These are phyloP conservation scores for Myocastor coypus DNA, from an alignment of 2,113 vertebrate species.

Conservation along the genomic window DNA sequence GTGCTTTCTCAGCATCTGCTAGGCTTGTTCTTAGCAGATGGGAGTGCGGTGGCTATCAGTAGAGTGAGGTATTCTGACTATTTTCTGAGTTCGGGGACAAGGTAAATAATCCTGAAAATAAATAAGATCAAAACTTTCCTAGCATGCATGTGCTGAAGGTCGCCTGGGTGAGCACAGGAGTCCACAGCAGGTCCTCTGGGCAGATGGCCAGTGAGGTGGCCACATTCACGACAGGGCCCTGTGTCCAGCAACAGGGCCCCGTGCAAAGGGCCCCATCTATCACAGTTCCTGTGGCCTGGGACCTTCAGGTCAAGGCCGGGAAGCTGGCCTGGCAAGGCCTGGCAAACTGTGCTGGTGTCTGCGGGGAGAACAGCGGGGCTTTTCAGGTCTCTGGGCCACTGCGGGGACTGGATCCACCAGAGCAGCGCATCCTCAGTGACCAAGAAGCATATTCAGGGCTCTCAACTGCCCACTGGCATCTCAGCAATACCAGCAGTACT, in stretches of 20 bases:
- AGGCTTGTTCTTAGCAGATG: background rate
- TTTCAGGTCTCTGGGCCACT: background rate
- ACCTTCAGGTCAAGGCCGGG: background rate
- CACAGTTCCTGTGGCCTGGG: too few species aligned
- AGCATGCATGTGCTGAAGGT: background rate
- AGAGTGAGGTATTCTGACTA: background rate
- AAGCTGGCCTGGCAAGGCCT: background rate
- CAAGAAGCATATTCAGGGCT: background rate
- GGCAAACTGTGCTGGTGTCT: background rate
- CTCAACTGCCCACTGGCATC: background rate
- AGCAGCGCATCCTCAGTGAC: background rate
- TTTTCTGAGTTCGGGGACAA: background rate
- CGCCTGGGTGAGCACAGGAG: background rate
- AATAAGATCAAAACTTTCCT: background rate
- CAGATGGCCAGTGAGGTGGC: accelerated
- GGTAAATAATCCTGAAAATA: background rate
- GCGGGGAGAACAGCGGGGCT: background rate
- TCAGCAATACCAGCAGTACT: background rate
- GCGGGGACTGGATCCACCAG: background rate
- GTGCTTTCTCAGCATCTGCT: background rate
- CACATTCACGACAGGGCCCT: accelerated
- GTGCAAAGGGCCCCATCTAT: background rate
- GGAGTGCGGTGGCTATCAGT: background rate
- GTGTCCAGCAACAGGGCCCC: background rate
- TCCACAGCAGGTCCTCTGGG: background rate